phyloP scores from a whole-genome alignment of 2,888 invertebrate species.

The Esperia sulphurella region DNA sequence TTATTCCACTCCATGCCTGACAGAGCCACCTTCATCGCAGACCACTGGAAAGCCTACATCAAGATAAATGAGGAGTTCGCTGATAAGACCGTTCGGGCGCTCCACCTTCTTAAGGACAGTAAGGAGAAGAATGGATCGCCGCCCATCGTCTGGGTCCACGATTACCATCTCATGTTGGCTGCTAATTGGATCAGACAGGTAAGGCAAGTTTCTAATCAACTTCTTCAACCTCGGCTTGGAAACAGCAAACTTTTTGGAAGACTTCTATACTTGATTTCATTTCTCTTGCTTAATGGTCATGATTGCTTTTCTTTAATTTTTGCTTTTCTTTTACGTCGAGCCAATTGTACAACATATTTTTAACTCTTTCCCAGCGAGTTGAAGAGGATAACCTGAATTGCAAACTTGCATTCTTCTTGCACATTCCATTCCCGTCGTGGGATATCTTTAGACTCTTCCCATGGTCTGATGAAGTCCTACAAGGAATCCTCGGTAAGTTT shows the following conservation, averaged over 20 bases:
- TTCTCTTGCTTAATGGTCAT: too few species aligned
- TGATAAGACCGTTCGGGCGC: slow-evolving; percentile 85
- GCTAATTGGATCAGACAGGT: slow-evolving; percentile 94
- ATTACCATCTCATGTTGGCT: slow-evolving; percentile 95
- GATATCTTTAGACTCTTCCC: slow-evolving; percentile 94
- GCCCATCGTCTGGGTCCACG: slow-evolving; percentile 95
- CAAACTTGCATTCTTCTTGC: slow-evolving; percentile 94
- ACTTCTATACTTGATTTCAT: too few species aligned
- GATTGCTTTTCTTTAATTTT: slow-evolving; percentile 6
- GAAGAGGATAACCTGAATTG: slow-evolving; percentile 88
- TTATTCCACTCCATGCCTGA: slow-evolving; percentile 96
- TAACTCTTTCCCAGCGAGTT: slow-evolving; percentile 69
- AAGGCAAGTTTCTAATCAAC: slow-evolving; percentile 2
- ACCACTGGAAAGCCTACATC: slow-evolving; percentile 91
- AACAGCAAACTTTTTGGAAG: too few species aligned
- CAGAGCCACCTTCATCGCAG: slow-evolving; percentile 88
- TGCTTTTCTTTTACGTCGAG: background rate
- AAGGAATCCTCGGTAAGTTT: slow-evolving; percentile 89
- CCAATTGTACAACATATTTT: too few species aligned
- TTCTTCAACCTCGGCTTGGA: too few species aligned
- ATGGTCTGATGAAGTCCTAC: slow-evolving; percentile 95
- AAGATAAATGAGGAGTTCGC: slow-evolving; percentile 91
- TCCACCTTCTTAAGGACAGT: slow-evolving; percentile 74
- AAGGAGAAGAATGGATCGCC: slow-evolving; percentile 68
- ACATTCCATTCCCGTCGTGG: slow-evolving; percentile 97